Evolutionary conservation across 2,888 invertebrate species (phyloP).

Genomic region (Myopa testacea): DNA sequence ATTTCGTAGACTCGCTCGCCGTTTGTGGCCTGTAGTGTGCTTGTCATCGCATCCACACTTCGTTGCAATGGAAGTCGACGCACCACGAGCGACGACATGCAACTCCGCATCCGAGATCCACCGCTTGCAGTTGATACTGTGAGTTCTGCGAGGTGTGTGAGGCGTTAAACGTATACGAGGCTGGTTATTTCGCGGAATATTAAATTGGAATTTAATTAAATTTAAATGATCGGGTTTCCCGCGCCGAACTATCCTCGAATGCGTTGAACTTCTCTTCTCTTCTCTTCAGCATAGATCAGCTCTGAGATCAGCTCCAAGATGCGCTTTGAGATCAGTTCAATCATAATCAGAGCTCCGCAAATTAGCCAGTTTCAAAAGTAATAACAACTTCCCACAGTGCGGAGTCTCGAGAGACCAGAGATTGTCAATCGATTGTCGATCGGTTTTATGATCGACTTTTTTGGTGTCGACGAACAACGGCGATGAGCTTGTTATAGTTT

Average conservation of each 20-base stretch:
- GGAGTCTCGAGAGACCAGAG: not conserved
- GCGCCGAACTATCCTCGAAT: not conserved
- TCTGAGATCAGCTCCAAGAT: too few relatives aligned
- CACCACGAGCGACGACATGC: not conserved
- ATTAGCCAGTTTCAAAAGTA: not conserved
- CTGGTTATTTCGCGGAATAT: not conserved
- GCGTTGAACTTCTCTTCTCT: not conserved
- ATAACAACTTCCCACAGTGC: not conserved
- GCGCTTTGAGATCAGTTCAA: too few relatives aligned
- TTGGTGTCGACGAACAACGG: not conserved
- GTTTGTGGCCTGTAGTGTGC: not conserved
- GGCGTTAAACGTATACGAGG: not conserved
- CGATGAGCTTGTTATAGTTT: constrained; percentile 1
- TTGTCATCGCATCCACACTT: constrained; percentile 15
- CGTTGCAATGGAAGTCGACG: not conserved
- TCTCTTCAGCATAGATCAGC: not conserved
- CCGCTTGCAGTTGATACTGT: not conserved
- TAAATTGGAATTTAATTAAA: constrained; percentile 13
- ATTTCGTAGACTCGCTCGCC: not conserved
- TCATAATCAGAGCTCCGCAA: not conserved
- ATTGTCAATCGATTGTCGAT: not conserved
- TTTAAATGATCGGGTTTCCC: not conserved
- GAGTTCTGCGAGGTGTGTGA: too few relatives aligned
- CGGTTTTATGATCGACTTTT: not conserved
- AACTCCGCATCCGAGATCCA: not conserved